Percentiles rank a stretch among this genome's conserved stretches.
Evolutionary conservation across 2,797 vertebrate species (phyloP).

Genomic region (Sebastes matsubarae): DNA sequence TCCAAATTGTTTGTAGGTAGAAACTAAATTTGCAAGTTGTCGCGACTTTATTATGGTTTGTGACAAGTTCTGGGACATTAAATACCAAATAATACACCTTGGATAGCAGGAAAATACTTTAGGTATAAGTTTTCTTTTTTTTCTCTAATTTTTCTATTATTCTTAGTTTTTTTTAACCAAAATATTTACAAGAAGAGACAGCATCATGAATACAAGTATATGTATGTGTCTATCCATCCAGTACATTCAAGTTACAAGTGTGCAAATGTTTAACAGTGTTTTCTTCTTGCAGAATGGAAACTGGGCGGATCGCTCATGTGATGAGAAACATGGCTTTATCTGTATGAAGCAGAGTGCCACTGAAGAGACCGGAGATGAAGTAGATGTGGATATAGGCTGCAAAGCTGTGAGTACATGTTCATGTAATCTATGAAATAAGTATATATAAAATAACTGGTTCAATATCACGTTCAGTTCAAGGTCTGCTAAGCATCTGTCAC

Average conservation of each 20-base stretch:
- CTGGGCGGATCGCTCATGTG: slow-evolving; percentile 90
- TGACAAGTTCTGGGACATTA: not conserved
- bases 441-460: not conserved
- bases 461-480: not conserved
- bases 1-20: not conserved
- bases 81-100: not conserved
- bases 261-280: not conserved
- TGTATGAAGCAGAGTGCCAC: slow-evolving; percentile 88
- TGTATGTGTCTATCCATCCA: not conserved
- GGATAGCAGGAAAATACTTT: not conserved
- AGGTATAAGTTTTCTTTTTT: not conserved
- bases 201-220: not conserved
- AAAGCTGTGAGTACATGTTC: slow-evolving; percentile 81
- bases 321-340: slow-evolving; percentile 85
- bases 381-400: slow-evolving; percentile 82
- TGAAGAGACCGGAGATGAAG: slow-evolving; percentile 56
- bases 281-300: slow-evolving; percentile 84
- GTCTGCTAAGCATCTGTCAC: not conserved
- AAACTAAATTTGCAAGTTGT: not conserved
- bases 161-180: not conserved
- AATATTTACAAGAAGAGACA: not conserved
- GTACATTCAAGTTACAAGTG: not conserved
- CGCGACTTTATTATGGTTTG: not conserved
- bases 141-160: not conserved
- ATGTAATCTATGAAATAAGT: not conserved